Evolutionary conservation across 2,113 vertebrate genomes (phyloP), one percentile per base, ranked within the genome.

Genomic region (Podarcis muralis): DNA sequence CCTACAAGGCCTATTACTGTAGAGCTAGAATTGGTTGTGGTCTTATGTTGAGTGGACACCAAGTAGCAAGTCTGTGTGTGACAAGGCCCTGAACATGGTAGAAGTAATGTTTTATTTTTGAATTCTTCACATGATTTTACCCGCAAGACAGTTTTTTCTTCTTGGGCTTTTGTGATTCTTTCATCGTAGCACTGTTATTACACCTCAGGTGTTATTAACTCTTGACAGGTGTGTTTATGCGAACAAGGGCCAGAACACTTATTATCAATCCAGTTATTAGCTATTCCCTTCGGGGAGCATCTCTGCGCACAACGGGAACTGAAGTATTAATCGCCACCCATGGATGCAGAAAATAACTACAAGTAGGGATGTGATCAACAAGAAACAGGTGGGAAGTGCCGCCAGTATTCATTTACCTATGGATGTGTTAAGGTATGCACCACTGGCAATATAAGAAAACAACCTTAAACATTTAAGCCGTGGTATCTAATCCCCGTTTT

Each of bases 251-350:
- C 5, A 62, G 78, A 81, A 81, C 82, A 68, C 81, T 78, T 77
- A 88, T 88, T 88, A 88, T 83, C 74, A 88, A 88, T 88, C 81
- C 62, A 77, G 40, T 78, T 88, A 88, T 88, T 84, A 88, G 30
- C 62, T 83, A 57, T 88, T 88, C 87, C 81, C 87, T 69, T 84
- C 30, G 18, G 87, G 35, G 30, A 83, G 6, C 22, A 53, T 77
- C 74, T 88, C 83, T 77, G 72, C 43, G 35, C 87, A 84, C 72
- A 83, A 27, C 22, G 23, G 53, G 76, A 88, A 66, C 57, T 75
- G 53, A 62, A 48, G 81, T 57, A 69, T 88, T 88, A 78, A 84
- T 77, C 30, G 81, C 72, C 22, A 22, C 72, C 68, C 72, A 40
- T 23, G 43, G 62, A 88, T 35, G 72, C 22, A 78, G 48, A 88